Conservation (phyloP, 2,888 invertebrate genomes). For the Apodemia duryi region DNA sequence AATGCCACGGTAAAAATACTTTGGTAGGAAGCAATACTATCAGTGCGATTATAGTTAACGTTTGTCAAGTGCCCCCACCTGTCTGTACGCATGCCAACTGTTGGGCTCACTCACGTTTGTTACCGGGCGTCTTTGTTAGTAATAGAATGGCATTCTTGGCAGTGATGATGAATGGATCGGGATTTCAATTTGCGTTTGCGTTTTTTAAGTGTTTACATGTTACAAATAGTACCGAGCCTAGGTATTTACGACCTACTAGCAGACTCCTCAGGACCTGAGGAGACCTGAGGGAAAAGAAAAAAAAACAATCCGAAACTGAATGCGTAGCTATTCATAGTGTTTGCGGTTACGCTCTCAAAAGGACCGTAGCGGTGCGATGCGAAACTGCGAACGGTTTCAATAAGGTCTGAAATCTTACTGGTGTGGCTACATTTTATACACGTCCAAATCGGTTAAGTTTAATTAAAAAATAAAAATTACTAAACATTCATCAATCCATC, state of each 20-base stretch:
- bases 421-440: too few species aligned
- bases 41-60: not conserved
- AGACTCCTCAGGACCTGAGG: too few species aligned
- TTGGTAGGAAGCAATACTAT: not conserved
- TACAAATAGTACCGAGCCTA: not conserved
- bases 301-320: not conserved
- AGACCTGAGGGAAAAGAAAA: not conserved
- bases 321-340: constrained; percentile 4
- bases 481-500: too few species aligned
- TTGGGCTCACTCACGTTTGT: not conserved
- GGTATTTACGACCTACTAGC: not conserved
- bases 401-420: too few species aligned
- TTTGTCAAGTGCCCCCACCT: constrained; percentile 1
- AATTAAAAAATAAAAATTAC: too few species aligned
- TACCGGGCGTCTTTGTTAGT: not conserved
- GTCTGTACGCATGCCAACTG: not conserved
- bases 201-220: not conserved
- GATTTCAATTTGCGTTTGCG: not conserved
- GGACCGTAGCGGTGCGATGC: not conserved
- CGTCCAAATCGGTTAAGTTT: too few species aligned
- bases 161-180: not conserved
- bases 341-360: not conserved
- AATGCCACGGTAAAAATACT: not conserved
- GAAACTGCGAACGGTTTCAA: not conserved
- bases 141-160: constrained; percentile 8